Evolutionary conservation across 2,797 vertebrate genomes (phyloP).

Genomic region (Darevskia nairensis): DNA sequence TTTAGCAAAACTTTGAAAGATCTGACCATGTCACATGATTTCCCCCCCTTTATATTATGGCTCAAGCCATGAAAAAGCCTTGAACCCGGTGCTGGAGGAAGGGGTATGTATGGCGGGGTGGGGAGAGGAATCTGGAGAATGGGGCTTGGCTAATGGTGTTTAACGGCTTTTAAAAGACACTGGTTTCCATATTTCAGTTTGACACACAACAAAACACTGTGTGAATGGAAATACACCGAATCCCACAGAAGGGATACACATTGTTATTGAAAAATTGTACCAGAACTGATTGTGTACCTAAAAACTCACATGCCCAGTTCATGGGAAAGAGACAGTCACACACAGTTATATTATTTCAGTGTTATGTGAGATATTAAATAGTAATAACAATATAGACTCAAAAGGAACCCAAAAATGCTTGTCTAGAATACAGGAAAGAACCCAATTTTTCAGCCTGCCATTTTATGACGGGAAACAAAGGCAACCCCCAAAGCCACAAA

Average conservation of each 20-base stretch:
- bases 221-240: no score
- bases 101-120: no score
- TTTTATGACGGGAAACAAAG: not conserved
- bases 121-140: not conserved
- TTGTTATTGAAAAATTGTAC: not conserved
- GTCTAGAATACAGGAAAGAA: not conserved
- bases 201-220: not conserved
- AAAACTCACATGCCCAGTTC: not conserved
- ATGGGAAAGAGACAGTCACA: not conserved
- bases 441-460: not conserved
- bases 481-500: not conserved
- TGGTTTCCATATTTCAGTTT: not conserved
- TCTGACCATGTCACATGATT: no score
- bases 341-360: not conserved
- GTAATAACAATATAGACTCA: not conserved
- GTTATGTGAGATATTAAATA: not conserved
- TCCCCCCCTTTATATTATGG: no score
- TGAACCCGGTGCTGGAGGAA: not conserved
- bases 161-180: not conserved
- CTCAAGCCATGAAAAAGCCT: no score
- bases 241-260: not conserved
- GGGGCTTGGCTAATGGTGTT: not conserved
- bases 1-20: no score
- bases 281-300: not conserved
- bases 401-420: not conserved